A percentile compares a stretch with the other conserved stretches of the same genome.
phyloP scores from a whole-genome alignment of 2,113 vertebrate species.

The Hemicordylus capensis region DNA sequence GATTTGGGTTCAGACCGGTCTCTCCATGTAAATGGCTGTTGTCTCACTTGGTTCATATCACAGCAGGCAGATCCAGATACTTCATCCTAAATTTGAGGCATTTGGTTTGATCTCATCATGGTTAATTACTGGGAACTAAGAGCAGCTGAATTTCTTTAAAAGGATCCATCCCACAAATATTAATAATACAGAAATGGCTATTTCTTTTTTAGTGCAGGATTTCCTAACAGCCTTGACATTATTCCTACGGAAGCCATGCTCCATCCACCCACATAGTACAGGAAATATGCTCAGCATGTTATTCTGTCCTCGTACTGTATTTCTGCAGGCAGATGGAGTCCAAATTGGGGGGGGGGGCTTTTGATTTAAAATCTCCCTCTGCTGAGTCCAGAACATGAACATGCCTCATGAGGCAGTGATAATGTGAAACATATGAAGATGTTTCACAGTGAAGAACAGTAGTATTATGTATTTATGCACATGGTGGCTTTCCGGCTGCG shows the following conservation, averaged over 20 bases:
- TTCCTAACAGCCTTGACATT: constrained; percentile 1
- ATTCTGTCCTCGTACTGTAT: background rate
- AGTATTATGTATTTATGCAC: background rate
- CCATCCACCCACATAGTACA: background rate
- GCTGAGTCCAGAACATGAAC: background rate
- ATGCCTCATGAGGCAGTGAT: background rate
- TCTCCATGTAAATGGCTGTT: background rate
- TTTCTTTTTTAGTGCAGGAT: background rate
- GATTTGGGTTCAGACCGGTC: too few relatives aligned
- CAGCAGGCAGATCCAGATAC: background rate
- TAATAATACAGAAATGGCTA: background rate
- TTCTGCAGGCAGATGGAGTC: background rate
- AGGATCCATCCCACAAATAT: background rate
- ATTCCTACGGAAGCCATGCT: background rate
- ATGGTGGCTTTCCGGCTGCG: too few relatives aligned
- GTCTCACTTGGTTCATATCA: background rate
- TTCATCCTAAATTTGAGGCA: background rate
- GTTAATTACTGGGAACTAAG: background rate
- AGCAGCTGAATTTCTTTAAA: background rate
- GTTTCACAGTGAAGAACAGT: background rate
- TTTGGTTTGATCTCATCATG: background rate
- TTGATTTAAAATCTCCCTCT: background rate
- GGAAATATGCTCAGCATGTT: background rate
- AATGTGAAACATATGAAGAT: background rate
- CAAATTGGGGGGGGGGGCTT: background rate